phyloP scores from a whole-genome alignment of 1,140 invertebrate species.

The Dinothrombium tinctorium region DNA sequence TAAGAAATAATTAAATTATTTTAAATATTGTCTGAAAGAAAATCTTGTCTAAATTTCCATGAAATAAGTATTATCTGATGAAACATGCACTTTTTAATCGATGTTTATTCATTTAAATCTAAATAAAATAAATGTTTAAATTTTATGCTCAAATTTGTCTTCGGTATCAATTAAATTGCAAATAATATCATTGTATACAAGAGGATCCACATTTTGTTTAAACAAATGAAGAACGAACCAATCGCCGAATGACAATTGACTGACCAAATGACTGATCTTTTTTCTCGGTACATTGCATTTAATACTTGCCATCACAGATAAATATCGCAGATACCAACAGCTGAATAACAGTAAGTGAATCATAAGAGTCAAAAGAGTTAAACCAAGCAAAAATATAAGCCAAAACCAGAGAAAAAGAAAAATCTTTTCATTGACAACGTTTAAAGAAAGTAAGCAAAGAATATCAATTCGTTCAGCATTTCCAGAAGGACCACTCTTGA shows the following conservation, averaged over 20 bases:
- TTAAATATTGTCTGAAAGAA: no score
- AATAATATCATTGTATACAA: no score
- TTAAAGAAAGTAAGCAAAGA: constrained; percentile 24
- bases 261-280: background rate
- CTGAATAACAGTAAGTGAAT: background rate
- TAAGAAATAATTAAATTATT: no score
- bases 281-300: background rate
- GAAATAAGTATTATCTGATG: no score
- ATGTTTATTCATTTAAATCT: no score
- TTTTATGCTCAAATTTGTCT: no score
- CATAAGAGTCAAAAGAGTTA: constrained; percentile 3
- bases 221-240: background rate
- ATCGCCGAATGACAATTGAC: background rate
- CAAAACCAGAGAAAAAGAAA: constrained; percentile 61
- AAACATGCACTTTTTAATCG: no score
- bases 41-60: no score
- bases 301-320: constrained; percentile 5
- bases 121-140: no score
- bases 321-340: background rate
- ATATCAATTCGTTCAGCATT: constrained; percentile 16
- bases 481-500: constrained; percentile 57
- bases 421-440: constrained; percentile 66
- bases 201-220: background rate
- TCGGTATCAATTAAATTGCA: no score
- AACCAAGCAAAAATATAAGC: constrained; percentile 18